Percentiles rank a stretch among this genome's conserved stretches.
Conservation (phyloP, 2,113 vertebrate genomes). For the Caretta caretta region DNA sequence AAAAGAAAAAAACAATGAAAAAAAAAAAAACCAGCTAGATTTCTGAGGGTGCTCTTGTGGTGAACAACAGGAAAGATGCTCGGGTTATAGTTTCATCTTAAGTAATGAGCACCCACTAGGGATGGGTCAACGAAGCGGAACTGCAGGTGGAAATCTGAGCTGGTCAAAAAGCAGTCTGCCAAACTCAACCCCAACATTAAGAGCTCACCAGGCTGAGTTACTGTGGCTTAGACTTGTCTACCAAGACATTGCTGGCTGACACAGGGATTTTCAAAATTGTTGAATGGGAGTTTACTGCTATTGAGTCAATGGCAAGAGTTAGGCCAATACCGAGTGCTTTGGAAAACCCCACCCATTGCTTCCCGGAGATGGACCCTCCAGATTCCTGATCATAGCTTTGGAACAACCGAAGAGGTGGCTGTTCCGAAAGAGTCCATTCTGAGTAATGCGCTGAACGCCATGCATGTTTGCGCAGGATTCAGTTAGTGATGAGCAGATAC, state of each 20-base stretch:
- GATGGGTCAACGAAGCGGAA: background rate
- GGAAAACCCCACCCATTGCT: background rate
- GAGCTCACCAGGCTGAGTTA: background rate
- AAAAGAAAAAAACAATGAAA: rapidly evolving
- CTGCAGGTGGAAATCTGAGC: background rate
- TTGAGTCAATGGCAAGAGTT: background rate
- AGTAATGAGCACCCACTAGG: rapidly evolving
- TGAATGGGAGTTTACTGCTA: background rate
- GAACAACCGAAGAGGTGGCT: background rate
- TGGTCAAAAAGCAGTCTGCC: background rate
- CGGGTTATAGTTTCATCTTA: background rate
- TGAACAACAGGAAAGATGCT: background rate
- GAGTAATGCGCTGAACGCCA: background rate
- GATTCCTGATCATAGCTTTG: background rate
- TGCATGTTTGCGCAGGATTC: background rate
- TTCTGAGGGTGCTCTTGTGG: background rate
- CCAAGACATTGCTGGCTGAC: background rate
- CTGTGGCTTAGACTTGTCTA: background rate
- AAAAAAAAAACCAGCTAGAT: background rate
- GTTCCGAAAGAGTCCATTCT: background rate
- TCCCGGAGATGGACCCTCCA: background rate
- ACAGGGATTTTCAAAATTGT: background rate
- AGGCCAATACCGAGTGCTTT: background rate
- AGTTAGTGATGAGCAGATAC: background rate
- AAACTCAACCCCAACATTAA: background rate